phyloP scores from a whole-genome alignment of 92 coral and sea anemone species.

The Epizoanthus fatuus region DNA sequence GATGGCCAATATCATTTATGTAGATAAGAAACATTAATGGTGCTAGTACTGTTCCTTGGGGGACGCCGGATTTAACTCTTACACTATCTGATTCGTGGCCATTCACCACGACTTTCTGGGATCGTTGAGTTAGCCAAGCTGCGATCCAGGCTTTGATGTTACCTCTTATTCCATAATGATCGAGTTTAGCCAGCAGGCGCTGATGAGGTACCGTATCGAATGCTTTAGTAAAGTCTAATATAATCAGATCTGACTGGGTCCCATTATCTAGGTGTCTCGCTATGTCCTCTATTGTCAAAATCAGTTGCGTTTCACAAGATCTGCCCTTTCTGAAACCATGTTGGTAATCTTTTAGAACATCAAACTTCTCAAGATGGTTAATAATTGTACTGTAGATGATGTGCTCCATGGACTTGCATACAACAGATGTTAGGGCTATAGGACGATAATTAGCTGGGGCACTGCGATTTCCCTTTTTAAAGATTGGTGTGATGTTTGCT shows the following conservation, averaged over 20 bases:
- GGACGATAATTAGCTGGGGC: constrained; percentile 46
- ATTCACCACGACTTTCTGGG: constrained; percentile 23
- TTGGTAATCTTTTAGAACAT: constrained; percentile 46
- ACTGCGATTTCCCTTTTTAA: constrained; percentile 54
- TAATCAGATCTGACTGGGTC: constrained; percentile 37
- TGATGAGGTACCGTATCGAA: constrained; percentile 60
- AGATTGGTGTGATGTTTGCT: constrained; percentile 46
- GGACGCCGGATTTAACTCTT: constrained; percentile 41
- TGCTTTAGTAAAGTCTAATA: constrained; percentile 55
- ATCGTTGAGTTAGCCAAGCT: constrained; percentile 27
- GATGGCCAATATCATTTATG: constrained; percentile 19
- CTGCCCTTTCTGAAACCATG: constrained; percentile 50
- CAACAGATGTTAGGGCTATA: constrained; percentile 54
- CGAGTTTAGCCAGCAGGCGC: constrained; percentile 40
- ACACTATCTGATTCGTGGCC: constrained; percentile 12
- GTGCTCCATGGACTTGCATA: constrained; percentile 62
- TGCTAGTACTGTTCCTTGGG: constrained; percentile 46
- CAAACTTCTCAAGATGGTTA: constrained; percentile 36
- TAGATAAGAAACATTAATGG: constrained; percentile 24
- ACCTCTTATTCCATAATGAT: constrained; percentile 55
- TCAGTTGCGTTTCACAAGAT: constrained; percentile 55
- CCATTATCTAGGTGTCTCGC: constrained; percentile 37
- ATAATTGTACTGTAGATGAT: constrained; percentile 48
- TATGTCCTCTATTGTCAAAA: constrained; percentile 36
- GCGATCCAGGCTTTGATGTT: constrained; percentile 11